A percentile compares a stretch with the other conserved stretches of the same genome.
phyloP scores from a whole-genome alignment of 2,888 invertebrate species.

The Cerastis leucographa region DNA sequence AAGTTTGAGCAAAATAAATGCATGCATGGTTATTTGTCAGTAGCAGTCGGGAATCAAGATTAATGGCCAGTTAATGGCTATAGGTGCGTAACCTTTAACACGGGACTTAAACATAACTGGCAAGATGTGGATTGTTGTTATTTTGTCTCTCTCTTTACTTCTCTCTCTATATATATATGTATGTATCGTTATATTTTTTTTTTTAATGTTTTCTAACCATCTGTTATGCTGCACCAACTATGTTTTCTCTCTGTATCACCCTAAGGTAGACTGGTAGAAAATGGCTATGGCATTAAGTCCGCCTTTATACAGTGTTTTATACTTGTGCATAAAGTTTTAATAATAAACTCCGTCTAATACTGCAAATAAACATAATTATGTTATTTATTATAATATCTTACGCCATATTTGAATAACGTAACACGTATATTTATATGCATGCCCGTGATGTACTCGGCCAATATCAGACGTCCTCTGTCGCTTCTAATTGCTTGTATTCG shows the following conservation, averaged over 20 bases:
- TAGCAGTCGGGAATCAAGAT: not conserved
- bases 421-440: not conserved
- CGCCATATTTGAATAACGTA: not conserved
- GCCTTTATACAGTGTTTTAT: too few species aligned
- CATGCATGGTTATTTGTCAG: not conserved
- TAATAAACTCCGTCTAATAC: not conserved
- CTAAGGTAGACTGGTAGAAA: too few species aligned
- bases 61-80: not conserved
- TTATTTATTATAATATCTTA: too few species aligned
- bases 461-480: not conserved
- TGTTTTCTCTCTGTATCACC: too few species aligned
- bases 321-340: too few species aligned
- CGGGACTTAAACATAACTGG: not conserved
- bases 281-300: too few species aligned
- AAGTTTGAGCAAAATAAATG: not conserved
- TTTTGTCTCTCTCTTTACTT: too few species aligned
- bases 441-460: not conserved
- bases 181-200: too few species aligned
- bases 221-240: too few species aligned
- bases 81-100: not conserved
- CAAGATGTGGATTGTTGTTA: not conserved
- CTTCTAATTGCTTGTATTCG: slow-evolving; percentile 28
- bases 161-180: too few species aligned
- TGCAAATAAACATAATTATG: not conserved
- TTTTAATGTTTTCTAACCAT: too few species aligned